Conservation (phyloP, 2,888 invertebrate species). For the Drosophila kanekoi region DNA sequence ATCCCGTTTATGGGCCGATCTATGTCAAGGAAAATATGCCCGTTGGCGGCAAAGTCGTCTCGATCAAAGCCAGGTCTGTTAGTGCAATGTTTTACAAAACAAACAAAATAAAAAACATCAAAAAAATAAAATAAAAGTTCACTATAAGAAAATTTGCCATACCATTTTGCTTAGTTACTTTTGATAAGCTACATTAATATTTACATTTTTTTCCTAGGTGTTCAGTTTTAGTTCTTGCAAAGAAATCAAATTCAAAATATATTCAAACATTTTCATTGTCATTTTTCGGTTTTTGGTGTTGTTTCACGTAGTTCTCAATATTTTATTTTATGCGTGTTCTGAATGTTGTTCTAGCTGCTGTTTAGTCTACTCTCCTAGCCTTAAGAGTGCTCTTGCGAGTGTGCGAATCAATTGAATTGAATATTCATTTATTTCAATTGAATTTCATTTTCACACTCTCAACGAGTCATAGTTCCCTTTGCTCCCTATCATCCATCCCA, state of each 20-base stretch:
- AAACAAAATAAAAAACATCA: constrained; percentile 26
- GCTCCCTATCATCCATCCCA: constrained; percentile 15
- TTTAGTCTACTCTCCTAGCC: constrained; percentile 12
- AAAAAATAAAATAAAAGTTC: constrained; percentile 29
- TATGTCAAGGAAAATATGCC: constrained; percentile 99
- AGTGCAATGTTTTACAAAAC: constrained; percentile 56
- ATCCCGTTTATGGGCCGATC: constrained; percentile 98
- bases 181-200: constrained; percentile 37
- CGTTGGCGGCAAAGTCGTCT: constrained; percentile 98
- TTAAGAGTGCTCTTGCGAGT: constrained; percentile 8
- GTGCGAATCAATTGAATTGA: background rate
- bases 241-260: background rate
- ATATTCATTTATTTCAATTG: background rate
- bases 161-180: constrained; percentile 65
- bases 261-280: constrained; percentile 6
- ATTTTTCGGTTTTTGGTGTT: constrained; percentile 48
- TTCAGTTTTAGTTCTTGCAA: constrained; percentile 29
- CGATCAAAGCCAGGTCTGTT: constrained; percentile 99
- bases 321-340: constrained; percentile 40
- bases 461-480: constrained; percentile 1
- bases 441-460: constrained; percentile 15
- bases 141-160: constrained; percentile 20
- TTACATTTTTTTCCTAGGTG: constrained; percentile 36
- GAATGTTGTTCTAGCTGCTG: constrained; percentile 48
- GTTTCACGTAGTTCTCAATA: constrained; percentile 35